Evolutionary conservation across 2,888 invertebrate genomes (phyloP).

Genomic region (Tenthredo distinguenda): DNA sequence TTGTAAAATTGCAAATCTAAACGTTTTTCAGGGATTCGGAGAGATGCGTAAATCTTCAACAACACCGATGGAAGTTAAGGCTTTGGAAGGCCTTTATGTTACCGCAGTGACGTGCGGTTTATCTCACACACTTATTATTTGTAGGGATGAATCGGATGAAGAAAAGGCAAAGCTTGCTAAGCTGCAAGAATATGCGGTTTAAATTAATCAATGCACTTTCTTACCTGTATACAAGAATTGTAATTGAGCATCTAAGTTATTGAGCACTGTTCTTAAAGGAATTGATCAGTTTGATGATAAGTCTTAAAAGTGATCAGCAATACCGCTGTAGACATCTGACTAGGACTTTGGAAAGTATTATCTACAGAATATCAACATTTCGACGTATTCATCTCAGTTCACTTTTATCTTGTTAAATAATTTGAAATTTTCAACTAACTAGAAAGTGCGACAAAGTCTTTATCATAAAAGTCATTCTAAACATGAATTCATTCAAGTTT

Average conservation of each 20-base stretch:
- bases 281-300: conserved; percentile 49
- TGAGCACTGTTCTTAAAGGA: conserved; percentile 53
- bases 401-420: not conserved
- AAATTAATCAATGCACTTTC: conserved; percentile 58
- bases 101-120: conserved; percentile 91
- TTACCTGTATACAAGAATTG: conserved; percentile 25
- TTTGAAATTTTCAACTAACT: not conserved
- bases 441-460: conserved; percentile 22
- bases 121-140: conserved; percentile 90
- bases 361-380: conserved; percentile 31
- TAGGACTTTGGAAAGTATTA: conserved; percentile 48
- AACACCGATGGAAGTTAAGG: conserved; percentile 91
- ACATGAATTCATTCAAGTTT: not conserved
- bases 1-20: not conserved
- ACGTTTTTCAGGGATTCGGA: conserved; percentile 86
- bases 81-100: conserved; percentile 87
- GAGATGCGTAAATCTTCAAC: conserved; percentile 94
- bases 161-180: conserved; percentile 82
- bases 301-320: conserved; percentile 3
- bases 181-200: conserved; percentile 80
- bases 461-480: conserved; percentile 1
- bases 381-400: conserved; percentile 11
- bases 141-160: conserved; percentile 83
- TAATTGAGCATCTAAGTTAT: conserved; percentile 50
- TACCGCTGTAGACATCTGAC: not conserved